Evolutionary conservation across 2,113 vertebrate species (phyloP), one percentile per base, ranked within the genome.

Genomic region (Piliocolobus tephrosceles): DNA sequence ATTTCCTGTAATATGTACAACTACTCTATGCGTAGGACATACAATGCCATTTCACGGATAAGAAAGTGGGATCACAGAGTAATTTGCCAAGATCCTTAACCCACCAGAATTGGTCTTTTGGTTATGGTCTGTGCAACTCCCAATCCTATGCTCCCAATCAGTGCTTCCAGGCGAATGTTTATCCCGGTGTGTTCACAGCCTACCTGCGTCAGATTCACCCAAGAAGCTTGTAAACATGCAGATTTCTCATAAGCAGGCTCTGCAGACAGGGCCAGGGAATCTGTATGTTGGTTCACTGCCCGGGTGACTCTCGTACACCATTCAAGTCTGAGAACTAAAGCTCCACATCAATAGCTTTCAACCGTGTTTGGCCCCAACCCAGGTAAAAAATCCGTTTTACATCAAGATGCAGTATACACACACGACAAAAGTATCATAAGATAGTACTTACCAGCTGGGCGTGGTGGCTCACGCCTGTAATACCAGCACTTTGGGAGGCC

Each of bases 191-290:
- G 18, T 13, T 23, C 14, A 72, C 0, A 47, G 58, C 1, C 17
- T 38, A 4, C 45, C 68, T 52, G 47, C 1, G 1, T 16, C 38
- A 20, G 3, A 3, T 8, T 55, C 38, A 22, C 22, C 5, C 0
- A 25, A 38, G 23, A 20, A 78, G 22, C 27, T 52, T 47, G 47
- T 7, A 27, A 8, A 38, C 0, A 0, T 14, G 61, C 32, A 27
- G 80, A 20, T 79, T 58, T 84, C 52, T 50, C 50, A 32, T 8
- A 2, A 64, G n/a, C 18, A 30, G 88, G 20, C 35, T 72, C 86
- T 91, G 27, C 3, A 27, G 20, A 27, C 2, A 25, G 72, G 2
- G 13, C 9, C 82, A 75, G 57, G 81, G 30, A 66, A 57, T 87
- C 12, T 27, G 68, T 72, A 40, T 87, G 94, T 70, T 73, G 45